These are phyloP conservation scores for Chelon labrosus DNA, from an alignment of 2,797 vertebrate genomes.

Conservation along the genomic window DNA sequence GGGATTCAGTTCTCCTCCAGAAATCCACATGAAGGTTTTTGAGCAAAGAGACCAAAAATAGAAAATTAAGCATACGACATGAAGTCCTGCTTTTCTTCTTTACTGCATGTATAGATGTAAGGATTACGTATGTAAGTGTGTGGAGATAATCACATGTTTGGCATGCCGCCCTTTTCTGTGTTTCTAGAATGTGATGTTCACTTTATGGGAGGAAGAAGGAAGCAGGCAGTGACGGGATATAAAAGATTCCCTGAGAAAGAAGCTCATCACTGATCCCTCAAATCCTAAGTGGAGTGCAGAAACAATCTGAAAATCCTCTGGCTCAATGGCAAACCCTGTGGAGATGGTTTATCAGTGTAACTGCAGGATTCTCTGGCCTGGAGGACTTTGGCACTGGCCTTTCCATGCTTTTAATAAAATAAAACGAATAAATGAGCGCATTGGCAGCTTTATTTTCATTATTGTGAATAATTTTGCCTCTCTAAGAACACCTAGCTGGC, in stretches of 20 bases:
- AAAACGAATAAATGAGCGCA: background rate
- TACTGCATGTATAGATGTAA: background rate
- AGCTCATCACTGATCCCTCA: background rate
- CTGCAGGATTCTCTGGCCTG: slow-evolving; percentile 1
- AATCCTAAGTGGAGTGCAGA: background rate
- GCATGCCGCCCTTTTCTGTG: background rate
- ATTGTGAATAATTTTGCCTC: background rate
- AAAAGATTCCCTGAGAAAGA: slow-evolving; percentile 8
- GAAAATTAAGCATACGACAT: background rate
- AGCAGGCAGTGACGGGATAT: background rate
- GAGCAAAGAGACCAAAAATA: background rate
- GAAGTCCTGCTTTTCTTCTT: slow-evolving; percentile 2
- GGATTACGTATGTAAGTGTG: background rate
- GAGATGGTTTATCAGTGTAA: background rate
- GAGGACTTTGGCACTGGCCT: background rate
- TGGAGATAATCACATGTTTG: background rate
- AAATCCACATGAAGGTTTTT: background rate
- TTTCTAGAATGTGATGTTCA: slow-evolving; percentile 16
- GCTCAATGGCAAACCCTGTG: background rate
- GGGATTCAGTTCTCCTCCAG: background rate
- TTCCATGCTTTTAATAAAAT: background rate
- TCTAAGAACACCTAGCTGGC: background rate
- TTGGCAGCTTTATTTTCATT: slow-evolving; percentile 8
- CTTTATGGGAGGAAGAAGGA: slow-evolving; percentile 5
- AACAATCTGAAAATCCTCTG: slow-evolving; percentile 1